Percentiles rank a stretch among this genome's conserved stretches.
Evolutionary conservation across 2,888 invertebrate genomes (phyloP).

Genomic region (Enchytraeus crypticus): DNA sequence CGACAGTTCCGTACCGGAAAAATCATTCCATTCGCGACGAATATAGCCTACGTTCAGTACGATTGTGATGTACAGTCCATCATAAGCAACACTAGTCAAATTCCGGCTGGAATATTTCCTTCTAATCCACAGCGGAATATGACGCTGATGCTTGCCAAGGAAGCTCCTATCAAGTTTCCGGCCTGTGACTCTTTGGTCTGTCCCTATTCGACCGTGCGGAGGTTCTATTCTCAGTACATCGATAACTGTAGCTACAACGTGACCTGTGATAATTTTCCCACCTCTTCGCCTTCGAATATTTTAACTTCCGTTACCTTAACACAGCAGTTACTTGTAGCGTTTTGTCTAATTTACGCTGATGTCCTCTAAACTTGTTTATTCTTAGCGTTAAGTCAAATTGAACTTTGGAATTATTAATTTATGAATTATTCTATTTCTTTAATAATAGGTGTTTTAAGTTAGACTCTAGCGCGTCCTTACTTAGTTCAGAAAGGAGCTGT

Average conservation of each 20-base stretch:
- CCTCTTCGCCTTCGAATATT: no score
- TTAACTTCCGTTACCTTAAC: no score
- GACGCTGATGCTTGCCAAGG: slow-evolving; percentile 39
- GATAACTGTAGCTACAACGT: slow-evolving; percentile 33
- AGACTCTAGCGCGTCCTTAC: no score
- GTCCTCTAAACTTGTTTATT: no score
- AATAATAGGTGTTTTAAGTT: no score
- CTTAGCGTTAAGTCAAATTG: no score
- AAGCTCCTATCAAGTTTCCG: slow-evolving; percentile 34
- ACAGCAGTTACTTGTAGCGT: no score
- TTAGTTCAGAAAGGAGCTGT: no score
- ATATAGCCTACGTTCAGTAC: slow-evolving; percentile 46
- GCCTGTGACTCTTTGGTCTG: slow-evolving; percentile 34
- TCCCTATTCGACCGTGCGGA: slow-evolving; percentile 30
- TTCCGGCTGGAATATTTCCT: not conserved
- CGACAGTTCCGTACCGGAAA: slow-evolving; percentile 44
- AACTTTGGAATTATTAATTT: no score
- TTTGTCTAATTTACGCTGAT: no score
- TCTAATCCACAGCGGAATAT: slow-evolving; percentile 9
- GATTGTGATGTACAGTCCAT: no score
- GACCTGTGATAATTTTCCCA: slow-evolving; percentile 30
- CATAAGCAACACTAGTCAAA: not conserved
- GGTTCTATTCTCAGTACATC: slow-evolving; percentile 28
- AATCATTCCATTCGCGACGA: slow-evolving; percentile 47
- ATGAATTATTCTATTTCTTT: no score